phyloP scores from a whole-genome alignment of 2,888 invertebrate species.

The Chloroclystis v-ata region DNA sequence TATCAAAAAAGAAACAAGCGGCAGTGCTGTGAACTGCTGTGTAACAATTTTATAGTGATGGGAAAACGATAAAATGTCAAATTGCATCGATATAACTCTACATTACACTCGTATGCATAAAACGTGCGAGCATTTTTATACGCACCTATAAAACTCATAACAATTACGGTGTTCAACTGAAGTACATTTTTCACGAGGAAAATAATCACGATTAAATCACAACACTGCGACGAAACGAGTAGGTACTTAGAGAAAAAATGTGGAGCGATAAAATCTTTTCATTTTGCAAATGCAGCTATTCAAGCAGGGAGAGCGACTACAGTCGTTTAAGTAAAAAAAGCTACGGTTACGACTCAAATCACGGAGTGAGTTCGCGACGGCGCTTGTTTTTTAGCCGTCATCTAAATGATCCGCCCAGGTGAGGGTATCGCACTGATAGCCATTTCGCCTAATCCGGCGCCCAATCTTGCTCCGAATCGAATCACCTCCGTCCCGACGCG shows the following conservation, averaged over 20 bases:
- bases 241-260: constrained; percentile 28
- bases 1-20: constrained; percentile 29
- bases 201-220: constrained; percentile 27
- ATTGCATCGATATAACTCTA: constrained; percentile 32
- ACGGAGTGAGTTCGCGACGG: constrained; percentile 39
- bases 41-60: constrained; percentile 32
- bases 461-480: constrained; percentile 53
- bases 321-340: constrained; percentile 42
- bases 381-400: constrained; percentile 30
- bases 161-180: constrained; percentile 29
- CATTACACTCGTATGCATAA: constrained; percentile 31
- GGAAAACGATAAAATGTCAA: constrained; percentile 29
- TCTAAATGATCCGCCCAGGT: constrained; percentile 42
- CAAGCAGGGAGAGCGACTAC: constrained; percentile 29
- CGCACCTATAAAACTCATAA: constrained; percentile 30
- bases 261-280: constrained; percentile 32
- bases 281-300: constrained; percentile 34
- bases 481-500: constrained; percentile 47
- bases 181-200: constrained; percentile 23
- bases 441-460: constrained; percentile 47
- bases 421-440: constrained; percentile 44
- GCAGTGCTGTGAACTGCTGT: constrained; percentile 21
- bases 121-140: constrained; percentile 30
- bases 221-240: constrained; percentile 29
- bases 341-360: constrained; percentile 41